Percentiles rank a stretch among this genome's conserved stretches.
Evolutionary conservation across 2,888 invertebrate species (phyloP).

Genomic region (Carcina quercana): DNA sequence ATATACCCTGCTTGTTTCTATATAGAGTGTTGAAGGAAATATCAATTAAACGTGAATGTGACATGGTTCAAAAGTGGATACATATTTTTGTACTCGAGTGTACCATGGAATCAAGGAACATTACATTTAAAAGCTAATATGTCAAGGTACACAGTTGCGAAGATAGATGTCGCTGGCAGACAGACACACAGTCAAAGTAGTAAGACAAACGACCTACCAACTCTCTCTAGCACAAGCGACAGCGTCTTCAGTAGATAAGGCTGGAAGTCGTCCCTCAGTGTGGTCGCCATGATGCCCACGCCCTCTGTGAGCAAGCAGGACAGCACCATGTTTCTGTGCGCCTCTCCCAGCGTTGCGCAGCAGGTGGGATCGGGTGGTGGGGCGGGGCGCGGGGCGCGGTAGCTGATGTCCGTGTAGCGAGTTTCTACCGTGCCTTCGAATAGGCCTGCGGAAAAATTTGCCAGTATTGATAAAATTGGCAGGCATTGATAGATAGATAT

Average conservation of each 20-base stretch:
- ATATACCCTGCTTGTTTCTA: no score
- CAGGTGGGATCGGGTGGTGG: conserved; percentile 15
- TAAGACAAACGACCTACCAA: conserved; percentile 71
- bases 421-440: conserved; percentile 57
- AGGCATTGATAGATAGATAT: no score
- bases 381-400: conserved; percentile 20
- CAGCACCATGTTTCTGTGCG: conserved; percentile 78
- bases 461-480: background rate
- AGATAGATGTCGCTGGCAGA: no score
- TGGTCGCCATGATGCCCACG: conserved; percentile 76
- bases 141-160: no score
- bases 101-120: no score
- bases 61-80: no score
- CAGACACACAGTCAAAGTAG: no score
- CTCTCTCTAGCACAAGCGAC: conserved; percentile 80
- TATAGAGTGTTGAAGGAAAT: no score
- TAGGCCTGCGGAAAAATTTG: conserved; percentile 30
- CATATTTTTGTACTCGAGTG: no score
- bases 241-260: conserved; percentile 78
- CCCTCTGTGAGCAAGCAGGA: conserved; percentile 82
- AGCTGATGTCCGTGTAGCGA: conserved; percentile 56
- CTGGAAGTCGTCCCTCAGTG: conserved; percentile 69
- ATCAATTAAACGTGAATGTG: no score
- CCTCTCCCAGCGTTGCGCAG: conserved; percentile 45
- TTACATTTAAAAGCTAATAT: no score